Evolutionary conservation across 2,113 vertebrate genomes (phyloP).

Genomic region (Xyliphius kryptos): DNA sequence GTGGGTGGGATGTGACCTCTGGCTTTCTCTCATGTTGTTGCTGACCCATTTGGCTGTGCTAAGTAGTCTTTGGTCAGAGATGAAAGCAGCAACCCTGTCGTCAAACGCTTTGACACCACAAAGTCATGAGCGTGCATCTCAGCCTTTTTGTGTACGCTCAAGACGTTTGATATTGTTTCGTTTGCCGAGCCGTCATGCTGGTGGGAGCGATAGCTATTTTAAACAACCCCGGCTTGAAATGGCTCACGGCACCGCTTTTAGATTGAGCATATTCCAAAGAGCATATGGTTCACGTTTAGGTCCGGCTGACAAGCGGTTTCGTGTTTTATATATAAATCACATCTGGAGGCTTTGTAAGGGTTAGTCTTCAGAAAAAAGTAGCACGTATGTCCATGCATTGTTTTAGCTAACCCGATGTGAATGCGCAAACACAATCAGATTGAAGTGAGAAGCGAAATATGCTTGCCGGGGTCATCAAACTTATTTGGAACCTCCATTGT

Average conservation of each 20-base stretch:
- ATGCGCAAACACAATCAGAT: slow-evolving; percentile 14
- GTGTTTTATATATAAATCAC: too few relatives aligned
- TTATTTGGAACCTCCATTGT: slow-evolving; percentile 32
- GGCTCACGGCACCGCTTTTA: neutral
- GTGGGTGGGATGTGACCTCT: slow-evolving; percentile 39
- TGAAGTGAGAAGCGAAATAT: slow-evolving; percentile 9
- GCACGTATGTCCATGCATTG: too few relatives aligned
- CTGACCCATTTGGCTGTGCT: slow-evolving; percentile 41
- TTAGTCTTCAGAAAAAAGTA: too few relatives aligned
- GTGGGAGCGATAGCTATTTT: slow-evolving; percentile 3
- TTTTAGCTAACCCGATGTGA: too few relatives aligned
- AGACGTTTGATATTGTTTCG: slow-evolving; percentile 24
- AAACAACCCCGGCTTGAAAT: neutral
- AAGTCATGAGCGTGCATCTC: too few relatives aligned
- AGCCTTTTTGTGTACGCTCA: too few relatives aligned
- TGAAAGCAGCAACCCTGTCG: slow-evolving; percentile 39
- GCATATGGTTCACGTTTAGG: neutral
- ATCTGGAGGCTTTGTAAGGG: too few relatives aligned
- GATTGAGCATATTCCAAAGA: slow-evolving; percentile 20
- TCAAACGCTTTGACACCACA: too few relatives aligned
- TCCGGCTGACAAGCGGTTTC: too few relatives aligned
- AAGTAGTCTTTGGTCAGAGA: slow-evolving; percentile 41
- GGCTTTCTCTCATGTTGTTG: slow-evolving; percentile 38
- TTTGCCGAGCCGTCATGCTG: slow-evolving; percentile 14
- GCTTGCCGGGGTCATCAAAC: slow-evolving; percentile 5